Evolutionary conservation across 2,797 vertebrate genomes (phyloP).

Genomic region (Chrysocyon brachyurus): DNA sequence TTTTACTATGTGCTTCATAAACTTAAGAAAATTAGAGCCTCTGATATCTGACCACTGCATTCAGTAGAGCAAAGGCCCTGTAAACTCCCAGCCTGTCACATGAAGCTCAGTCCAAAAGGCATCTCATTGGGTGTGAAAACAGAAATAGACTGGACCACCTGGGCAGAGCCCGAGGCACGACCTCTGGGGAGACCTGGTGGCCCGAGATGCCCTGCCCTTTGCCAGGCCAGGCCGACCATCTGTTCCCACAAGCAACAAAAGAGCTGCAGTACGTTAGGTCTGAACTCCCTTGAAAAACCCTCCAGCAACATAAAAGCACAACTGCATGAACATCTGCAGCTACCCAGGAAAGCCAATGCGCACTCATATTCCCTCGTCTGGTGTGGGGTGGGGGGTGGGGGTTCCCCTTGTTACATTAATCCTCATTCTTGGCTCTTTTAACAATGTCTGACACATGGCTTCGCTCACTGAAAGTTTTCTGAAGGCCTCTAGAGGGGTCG

Average conservation of each 20-base stretch:
- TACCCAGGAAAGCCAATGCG: neutral
- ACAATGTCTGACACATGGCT: neutral
- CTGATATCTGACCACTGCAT: neutral
- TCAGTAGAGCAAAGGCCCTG: neutral
- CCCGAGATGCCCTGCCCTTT: neutral
- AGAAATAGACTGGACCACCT: neutral
- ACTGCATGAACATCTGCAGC: neutral
- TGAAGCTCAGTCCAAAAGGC: neutral
- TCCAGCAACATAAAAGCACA: neutral
- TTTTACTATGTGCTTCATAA: neutral
- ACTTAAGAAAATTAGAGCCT: neutral
- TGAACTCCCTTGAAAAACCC: neutral
- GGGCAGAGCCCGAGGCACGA: neutral
- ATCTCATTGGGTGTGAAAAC: neutral
- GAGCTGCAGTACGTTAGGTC: neutral
- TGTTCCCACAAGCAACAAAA: neutral
- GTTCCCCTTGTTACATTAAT: neutral
- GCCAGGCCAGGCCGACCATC: neutral
- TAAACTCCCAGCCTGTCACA: neutral
- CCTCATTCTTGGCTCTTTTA: neutral
- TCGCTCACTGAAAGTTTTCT: neutral
- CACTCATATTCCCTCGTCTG: neutral
- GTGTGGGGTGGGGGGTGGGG: neutral
- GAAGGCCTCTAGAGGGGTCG: neutral
- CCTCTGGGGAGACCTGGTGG: neutral